Conservation (phyloP, 2,888 invertebrate species). For the Alentia gelatinosa region DNA sequence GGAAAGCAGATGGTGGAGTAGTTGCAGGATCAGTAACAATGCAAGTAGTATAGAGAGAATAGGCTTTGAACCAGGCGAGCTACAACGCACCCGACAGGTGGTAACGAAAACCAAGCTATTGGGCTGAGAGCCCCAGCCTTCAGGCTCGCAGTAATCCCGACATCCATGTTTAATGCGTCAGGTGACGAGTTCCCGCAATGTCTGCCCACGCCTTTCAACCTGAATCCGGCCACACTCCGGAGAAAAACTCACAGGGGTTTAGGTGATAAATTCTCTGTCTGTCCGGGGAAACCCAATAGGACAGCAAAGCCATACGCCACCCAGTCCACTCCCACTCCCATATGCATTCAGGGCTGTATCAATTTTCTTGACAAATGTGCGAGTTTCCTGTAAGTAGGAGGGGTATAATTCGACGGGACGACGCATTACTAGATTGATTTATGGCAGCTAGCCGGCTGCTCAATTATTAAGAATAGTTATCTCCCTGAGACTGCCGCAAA, state of each 20-base stretch:
- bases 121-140: too few relatives aligned
- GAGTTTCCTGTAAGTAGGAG: background rate
- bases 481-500: background rate
- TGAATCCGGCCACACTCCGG: too few relatives aligned
- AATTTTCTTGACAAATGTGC: background rate
- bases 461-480: slow-evolving; percentile 14
- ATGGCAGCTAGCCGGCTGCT: background rate
- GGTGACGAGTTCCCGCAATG: background rate
- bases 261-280: background rate
- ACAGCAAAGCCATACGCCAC: too few relatives aligned
- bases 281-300: background rate
- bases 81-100: too few relatives aligned
- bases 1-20: too few relatives aligned
- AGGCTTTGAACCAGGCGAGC: too few relatives aligned
- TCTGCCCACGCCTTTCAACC: background rate
- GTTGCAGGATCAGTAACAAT: too few relatives aligned
- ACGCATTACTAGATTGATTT: background rate
- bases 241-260: too few relatives aligned
- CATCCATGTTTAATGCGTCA: background rate
- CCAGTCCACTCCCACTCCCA: background rate
- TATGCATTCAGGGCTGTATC: background rate
- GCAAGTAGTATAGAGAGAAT: too few relatives aligned
- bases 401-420: background rate
- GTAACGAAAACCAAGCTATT: too few relatives aligned
- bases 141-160: background rate